Percentiles rank a stretch among this genome's conserved stretches.
phyloP scores from a whole-genome alignment of 35 echinoderm and acorn worm species.

The Hemicentrotus pulcherrimus region DNA sequence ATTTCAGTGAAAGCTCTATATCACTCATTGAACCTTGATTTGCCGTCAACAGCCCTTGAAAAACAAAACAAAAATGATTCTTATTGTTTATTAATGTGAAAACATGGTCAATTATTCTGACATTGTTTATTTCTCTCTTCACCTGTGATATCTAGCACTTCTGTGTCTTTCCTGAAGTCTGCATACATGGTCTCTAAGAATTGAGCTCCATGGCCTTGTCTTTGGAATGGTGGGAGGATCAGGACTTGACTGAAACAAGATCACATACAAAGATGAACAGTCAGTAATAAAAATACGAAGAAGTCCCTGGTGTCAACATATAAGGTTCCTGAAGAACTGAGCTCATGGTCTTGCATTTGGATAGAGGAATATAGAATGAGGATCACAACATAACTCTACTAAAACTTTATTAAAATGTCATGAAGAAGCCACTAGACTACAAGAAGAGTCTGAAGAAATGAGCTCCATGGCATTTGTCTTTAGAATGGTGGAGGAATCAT shows the following conservation, averaged over 20 bases:
- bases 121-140: background rate
- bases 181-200: constrained; percentile 78
- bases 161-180: constrained; percentile 66
- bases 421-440: no score
- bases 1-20: no score
- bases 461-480: constrained; percentile 64
- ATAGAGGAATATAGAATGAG: constrained; percentile 49
- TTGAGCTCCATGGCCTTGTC: constrained; percentile 71
- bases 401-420: background rate
- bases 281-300: background rate
- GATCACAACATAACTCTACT: background rate
- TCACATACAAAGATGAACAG: background rate
- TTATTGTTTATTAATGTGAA: no score
- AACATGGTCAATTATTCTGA: no score
- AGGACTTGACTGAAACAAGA: constrained; percentile 82
- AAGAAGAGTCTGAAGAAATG: constrained; percentile 48
- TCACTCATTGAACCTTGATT: no score
- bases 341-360: constrained; percentile 73
- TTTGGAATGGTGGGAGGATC: constrained; percentile 88
- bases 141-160: constrained; percentile 93
- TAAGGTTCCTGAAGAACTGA: constrained; percentile 65
- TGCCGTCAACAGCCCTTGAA: no score
- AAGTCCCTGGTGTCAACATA: constrained; percentile 47
- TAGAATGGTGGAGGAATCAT: no score
- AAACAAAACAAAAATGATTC: no score